Evolutionary conservation across 2,888 invertebrate species (phyloP), one percentile per base, ranked within the genome.

Genomic region (Nemotelus nigrinus): DNA sequence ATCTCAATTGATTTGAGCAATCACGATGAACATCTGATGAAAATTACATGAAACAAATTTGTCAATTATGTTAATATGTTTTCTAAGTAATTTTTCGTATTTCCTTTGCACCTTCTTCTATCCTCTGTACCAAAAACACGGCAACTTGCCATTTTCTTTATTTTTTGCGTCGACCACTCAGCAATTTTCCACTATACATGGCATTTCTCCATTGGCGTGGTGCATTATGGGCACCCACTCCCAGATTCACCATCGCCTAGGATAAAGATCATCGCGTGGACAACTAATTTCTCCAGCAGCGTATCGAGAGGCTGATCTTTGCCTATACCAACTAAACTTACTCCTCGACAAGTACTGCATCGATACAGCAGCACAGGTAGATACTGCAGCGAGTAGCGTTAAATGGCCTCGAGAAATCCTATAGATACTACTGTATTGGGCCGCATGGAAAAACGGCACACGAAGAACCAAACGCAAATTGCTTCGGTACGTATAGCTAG

Each of bases 181-280:
- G 47, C 45, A 2, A 65, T 7, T 39, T 41, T 63, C 63, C 58
- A n/a, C 58, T 25, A 60, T 2, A 25, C 25, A 25, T 25, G 25
- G 25, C 25, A 25, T 25, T 25, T 25, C 25, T 25, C 25, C 25
- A 25, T 60, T 41, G 7, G n/a, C 10, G 57, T 10, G 10, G 3
- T 57, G 48, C 48, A 67, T 7, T 5, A 47, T n/a, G 41, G 8
- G 45, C 70, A 70, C 70, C 53, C 44, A 70, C 70, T 43, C 8
- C 53, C 43, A 39, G 25, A 8, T 39, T 53, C 8, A 7, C 7
- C 45, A 45, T 47, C 25, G 50, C 8, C n/a, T 48, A 60, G 74
- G 74, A 74, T 74, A 74, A 74, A 74, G 74, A 74, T 74, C 74
- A 74, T 74, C 74, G 74, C 74, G 74, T 74, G 74, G 74, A 74